Evolutionary conservation across 2,113 vertebrate species (phyloP), one percentile per base, ranked within the genome.

Genomic region (Salvator merianae): DNA sequence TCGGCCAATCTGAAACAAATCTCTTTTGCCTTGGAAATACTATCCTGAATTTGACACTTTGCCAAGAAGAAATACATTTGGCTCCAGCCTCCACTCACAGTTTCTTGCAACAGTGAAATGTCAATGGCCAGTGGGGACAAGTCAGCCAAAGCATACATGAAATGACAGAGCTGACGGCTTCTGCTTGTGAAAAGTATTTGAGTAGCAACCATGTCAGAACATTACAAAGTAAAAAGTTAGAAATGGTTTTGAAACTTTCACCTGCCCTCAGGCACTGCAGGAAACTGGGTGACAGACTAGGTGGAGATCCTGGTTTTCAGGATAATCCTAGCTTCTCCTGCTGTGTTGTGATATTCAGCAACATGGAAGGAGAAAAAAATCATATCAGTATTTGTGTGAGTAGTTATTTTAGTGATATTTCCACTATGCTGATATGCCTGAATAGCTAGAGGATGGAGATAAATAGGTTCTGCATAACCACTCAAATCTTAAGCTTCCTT

Each of bases 161-260:
- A n/a, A 86, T 34, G 62, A 9, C 68, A 88, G 77, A 85, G 32
- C 10, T 5, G 8, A 22, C 28, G 22, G 28, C 55, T 77, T 81
- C 10, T 2, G 26, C 79, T 53, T 6, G 30, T 88, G 62, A 85
- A 88, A 55, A 36, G 50, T 84, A 36, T 1, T 82, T 70, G 66
- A 85, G 89, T 78, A 73, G 82, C n/a, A 84, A 13, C 4, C 50
- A 30, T 32, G 1, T 85, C 69, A 47, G 0, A 88, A 6, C 40
- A 79, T 78, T 63, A 59, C 6, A 81, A 40, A 70, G 28, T 16
- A 71, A 47, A 59, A 88, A 79, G 12, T 86, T 81, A 43, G 26
- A 85, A 82, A 70, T 38, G 40, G 55, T 86, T 80, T 59, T 71
- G 38, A 90, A 91, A 86, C 69, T 86, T 91, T 72, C 59, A 38